Base-by-base conservation (phyloP, 2,888 invertebrate species). In the Sisyra nigra region DNA sequence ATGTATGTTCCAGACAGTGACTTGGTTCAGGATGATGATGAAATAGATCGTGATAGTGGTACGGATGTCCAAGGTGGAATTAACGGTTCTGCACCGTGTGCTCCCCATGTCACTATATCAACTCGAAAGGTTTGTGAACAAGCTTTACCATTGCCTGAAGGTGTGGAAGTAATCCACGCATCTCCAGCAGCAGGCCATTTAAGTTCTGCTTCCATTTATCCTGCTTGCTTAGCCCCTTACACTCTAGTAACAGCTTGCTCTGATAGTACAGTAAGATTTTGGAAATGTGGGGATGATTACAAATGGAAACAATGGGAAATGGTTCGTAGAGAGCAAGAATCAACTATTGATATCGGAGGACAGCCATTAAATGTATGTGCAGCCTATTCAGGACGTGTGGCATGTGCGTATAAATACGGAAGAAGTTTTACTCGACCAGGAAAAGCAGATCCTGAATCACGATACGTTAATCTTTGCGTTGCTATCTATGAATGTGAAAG, bases 401-500 rank as follows among this genome's bases (percentile, higher is more conserved):
- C 98, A 0, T 92, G 94, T 62, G 97, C 97, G 3, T 97, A 94
- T 62, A 92, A 94, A 57, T 84, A 88, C 55, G 89, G 91, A 1
- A 80, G 85, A 48, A 88, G 88, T 9, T 89, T 89, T 59, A 87
- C 88, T 0, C 69, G 88, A 0, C 80, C 80, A 1, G 81, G 81
- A 38, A 76, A 76, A 53, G 73, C 69, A 49, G 79, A 81, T 59
- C 79, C 79, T 1, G 79, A 81, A 47, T 85, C 85, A 1, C 72
- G 89, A 44, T 91, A 83, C 59, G 87, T 91, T 17, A 89, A 91
- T 60, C 68, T 91, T 1, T 85, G 86, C 62, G 92, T 98, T 6
- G 91, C 93, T 36, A 94, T 98, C 49, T 97, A 94, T 65, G 98
- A 98, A 61, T 99, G 98, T 60, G 98, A 98, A 66, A 96, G 96